These are phyloP conservation scores for Sebastes trivittatus DNA, from an alignment of 2,797 vertebrate genomes.

Conservation along the genomic window DNA sequence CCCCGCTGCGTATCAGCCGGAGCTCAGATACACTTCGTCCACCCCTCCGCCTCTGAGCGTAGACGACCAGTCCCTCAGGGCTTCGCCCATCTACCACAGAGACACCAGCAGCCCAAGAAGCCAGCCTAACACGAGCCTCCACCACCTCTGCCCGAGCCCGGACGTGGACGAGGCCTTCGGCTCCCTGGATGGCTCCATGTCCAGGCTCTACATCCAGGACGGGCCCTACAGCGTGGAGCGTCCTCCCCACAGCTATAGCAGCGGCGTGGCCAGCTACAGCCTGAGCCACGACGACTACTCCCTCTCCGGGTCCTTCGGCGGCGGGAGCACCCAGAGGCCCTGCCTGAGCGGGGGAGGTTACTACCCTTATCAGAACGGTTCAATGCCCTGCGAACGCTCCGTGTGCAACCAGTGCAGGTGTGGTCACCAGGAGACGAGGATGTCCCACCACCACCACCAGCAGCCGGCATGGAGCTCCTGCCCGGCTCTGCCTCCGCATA, in stretches of 20 bases:
- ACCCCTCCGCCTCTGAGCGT: slow-evolving; percentile 17
- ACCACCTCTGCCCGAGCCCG: slow-evolving; percentile 8
- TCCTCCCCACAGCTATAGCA: slow-evolving; percentile 64
- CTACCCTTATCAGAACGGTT: not conserved
- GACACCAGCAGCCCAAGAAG: slow-evolving; percentile 32
- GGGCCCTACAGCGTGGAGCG: slow-evolving; percentile 1
- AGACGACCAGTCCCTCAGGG: slow-evolving; percentile 46
- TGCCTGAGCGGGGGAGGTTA: not conserved
- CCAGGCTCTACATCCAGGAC: slow-evolving; percentile 58
- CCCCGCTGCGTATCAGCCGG: not conserved
- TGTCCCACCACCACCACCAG: not conserved
- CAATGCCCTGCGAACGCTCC: not conserved
- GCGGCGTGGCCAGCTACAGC: slow-evolving; percentile 64
- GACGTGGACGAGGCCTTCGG: slow-evolving; percentile 72
- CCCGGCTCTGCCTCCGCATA: not conserved
- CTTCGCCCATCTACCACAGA: slow-evolving; percentile 46
- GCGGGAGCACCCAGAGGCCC: not conserved
- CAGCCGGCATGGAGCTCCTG: slow-evolving; percentile 16
- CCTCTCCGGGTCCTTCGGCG: not conserved
- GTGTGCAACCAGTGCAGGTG: slow-evolving; percentile 7
- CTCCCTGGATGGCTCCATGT: slow-evolving; percentile 69
- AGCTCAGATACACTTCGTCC: slow-evolving; percentile 24
- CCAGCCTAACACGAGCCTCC: not conserved
- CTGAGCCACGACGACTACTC: slow-evolving; percentile 44
- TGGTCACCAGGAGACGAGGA: slow-evolving; percentile 2